A percentile compares a stretch with the other conserved stretches of the same genome.
Conservation (phyloP, 2,113 vertebrate species). For the Isurus oxyrinchus region DNA sequence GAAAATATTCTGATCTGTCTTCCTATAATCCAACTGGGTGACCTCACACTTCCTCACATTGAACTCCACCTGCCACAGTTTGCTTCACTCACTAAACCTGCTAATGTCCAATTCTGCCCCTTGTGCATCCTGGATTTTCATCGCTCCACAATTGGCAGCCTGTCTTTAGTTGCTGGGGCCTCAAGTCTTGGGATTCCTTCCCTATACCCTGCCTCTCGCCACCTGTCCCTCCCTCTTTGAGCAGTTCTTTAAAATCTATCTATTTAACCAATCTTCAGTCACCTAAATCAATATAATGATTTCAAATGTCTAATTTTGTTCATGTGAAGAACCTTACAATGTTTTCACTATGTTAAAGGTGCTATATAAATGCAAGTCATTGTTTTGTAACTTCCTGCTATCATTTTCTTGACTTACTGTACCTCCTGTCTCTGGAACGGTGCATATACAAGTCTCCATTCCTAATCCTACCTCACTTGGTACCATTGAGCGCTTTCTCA, state of each 20-base stretch:
- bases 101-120: background rate
- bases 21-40: too few relatives aligned
- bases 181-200: background rate
- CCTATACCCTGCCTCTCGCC: background rate
- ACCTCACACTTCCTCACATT: too few relatives aligned
- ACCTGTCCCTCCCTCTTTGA: background rate
- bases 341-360: background rate
- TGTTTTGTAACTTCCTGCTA: background rate
- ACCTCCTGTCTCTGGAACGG: background rate
- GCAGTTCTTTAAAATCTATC: background rate
- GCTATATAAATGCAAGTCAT: background rate
- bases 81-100: too few relatives aligned
- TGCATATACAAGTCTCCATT: background rate
- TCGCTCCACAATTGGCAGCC: too few relatives aligned
- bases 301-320: background rate
- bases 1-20: background rate
- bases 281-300: background rate
- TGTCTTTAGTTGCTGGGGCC: too few relatives aligned
- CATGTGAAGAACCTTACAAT: background rate
- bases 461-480: background rate
- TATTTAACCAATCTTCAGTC: background rate
- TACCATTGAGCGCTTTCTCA: background rate
- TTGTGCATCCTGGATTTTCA: background rate
- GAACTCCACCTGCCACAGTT: too few relatives aligned
- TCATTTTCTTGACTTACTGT: background rate